Percentiles rank a stretch among this genome's conserved stretches.
Evolutionary conservation across 1,140 invertebrate species (phyloP).

Genomic region (Tribolium madens): DNA sequence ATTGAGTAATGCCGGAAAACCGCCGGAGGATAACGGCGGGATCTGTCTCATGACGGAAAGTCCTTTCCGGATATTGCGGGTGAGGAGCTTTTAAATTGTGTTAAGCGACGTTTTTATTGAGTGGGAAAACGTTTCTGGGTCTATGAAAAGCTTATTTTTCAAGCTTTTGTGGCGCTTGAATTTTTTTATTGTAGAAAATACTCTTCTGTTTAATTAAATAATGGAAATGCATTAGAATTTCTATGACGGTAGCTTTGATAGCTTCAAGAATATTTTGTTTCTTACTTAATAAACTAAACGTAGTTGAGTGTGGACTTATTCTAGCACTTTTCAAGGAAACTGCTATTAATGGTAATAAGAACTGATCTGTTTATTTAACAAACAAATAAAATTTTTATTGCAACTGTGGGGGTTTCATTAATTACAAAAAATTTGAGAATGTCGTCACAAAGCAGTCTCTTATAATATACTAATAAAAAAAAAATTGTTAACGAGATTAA

Average conservation of each 20-base stretch:
- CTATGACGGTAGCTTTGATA: neutral
- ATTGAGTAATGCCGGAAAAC: slow-evolving; percentile 56
- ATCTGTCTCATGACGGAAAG: slow-evolving; percentile 75
- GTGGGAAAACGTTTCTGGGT: neutral
- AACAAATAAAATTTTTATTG: too few species aligned
- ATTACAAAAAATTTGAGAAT: too few species aligned
- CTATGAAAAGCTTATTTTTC: too few species aligned
- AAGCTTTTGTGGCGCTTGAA: too few species aligned
- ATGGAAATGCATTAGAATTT: neutral
- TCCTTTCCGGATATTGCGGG: slow-evolving; percentile 75
- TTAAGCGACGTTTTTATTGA: slow-evolving; percentile 9
- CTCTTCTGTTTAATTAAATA: neutral
- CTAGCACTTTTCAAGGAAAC: too few species aligned
- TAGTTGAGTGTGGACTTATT: neutral
- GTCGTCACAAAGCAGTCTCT: too few species aligned
- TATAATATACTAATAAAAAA: too few species aligned
- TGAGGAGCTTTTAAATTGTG: slow-evolving; percentile 63
- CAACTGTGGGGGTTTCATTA: too few species aligned
- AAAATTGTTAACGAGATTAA: too few species aligned
- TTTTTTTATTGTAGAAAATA: too few species aligned
- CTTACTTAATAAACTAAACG: neutral
- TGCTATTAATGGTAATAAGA: too few species aligned
- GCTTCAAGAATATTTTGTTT: neutral
- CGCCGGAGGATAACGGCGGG: slow-evolving; percentile 51
- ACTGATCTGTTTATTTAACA: too few species aligned